Evolutionary conservation across 2,797 vertebrate genomes (phyloP).

Genomic region (Sebastes wilsoni): DNA sequence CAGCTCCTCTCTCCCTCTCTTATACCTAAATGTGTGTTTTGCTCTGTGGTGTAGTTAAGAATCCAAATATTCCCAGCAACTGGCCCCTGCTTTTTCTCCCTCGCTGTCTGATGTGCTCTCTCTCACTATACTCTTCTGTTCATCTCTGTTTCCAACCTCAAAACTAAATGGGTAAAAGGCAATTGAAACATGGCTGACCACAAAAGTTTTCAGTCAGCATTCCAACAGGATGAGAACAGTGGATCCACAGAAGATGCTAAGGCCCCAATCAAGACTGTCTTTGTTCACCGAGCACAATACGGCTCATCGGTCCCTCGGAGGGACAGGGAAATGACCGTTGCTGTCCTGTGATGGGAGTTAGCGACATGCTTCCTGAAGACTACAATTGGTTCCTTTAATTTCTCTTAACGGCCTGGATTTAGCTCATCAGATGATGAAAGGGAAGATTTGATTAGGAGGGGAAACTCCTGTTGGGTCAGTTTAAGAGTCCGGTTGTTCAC

Average conservation of each 20-base stretch:
- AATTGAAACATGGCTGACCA: conserved; percentile 59
- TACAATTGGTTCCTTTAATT: conserved; percentile 24
- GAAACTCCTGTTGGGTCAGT: conserved; percentile 23
- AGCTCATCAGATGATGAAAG: conserved; percentile 55
- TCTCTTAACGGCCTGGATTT: conserved; percentile 38
- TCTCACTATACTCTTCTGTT: conserved; percentile 26
- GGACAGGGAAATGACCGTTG: conserved; percentile 15
- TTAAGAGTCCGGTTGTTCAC: conserved; percentile 6
- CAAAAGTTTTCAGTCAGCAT: conserved; percentile 73
- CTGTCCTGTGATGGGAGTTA: conserved; percentile 27
- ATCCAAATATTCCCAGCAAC: conserved; percentile 60
- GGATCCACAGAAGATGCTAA: conserved; percentile 63
- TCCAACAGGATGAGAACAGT: conserved; percentile 72
- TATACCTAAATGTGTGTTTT: conserved; percentile 67
- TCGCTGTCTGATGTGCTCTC: conserved; percentile 21
- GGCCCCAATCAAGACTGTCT: conserved; percentile 66
- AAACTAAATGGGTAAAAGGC: conserved; percentile 64
- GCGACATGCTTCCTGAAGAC: conserved; percentile 25
- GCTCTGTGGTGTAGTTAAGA: conserved; percentile 53
- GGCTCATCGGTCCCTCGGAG: conserved; percentile 27
- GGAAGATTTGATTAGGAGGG: conserved; percentile 41
- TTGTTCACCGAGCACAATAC: conserved; percentile 61
- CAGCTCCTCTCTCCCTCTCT: conserved; percentile 23
- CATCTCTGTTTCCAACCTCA: conserved; percentile 74
- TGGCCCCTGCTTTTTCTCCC: conserved; percentile 40